Evolutionary conservation across 2,797 vertebrate species (phyloP).

Genomic region (Coreius guichenoti): DNA sequence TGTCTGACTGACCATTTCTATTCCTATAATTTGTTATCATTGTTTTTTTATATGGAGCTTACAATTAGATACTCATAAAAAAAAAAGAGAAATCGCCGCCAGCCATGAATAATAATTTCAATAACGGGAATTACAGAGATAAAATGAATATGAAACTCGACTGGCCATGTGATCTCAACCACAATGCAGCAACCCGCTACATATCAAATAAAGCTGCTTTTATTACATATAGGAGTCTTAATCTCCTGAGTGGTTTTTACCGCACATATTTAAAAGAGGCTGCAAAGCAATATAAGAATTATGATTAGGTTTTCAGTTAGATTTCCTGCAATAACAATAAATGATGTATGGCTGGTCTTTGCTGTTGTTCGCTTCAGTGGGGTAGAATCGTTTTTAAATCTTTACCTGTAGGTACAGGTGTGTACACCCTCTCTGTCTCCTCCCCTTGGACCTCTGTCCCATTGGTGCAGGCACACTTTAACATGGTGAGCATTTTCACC

Average conservation of each 20-base stretch:
- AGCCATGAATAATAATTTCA: background rate
- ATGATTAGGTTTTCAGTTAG: background rate
- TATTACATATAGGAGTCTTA: background rate
- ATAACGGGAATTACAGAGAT: background rate
- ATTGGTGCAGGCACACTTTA: slow-evolving; percentile 71
- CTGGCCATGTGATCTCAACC: background rate
- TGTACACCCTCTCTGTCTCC: slow-evolving; percentile 65
- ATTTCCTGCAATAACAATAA: background rate
- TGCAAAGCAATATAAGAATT: background rate
- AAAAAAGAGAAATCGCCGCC: background rate
- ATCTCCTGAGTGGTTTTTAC: background rate
- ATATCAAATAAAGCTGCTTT: background rate
- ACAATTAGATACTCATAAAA: background rate
- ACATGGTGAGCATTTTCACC: slow-evolving; percentile 73
- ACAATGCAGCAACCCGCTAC: no score
- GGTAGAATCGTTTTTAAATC: background rate
- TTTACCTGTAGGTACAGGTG: slow-evolving; percentile 59
- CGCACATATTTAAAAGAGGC: background rate
- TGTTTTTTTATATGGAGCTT: background rate
- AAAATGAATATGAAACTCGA: background rate
- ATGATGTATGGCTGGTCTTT: background rate
- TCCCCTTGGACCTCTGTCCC: slow-evolving; percentile 64
- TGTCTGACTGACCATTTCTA: background rate
- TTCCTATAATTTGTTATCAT: background rate
- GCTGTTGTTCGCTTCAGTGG: background rate